Percentiles rank a stretch among this genome's conserved stretches.
These are phyloP conservation scores for Cossypha niveicapilla DNA, from an alignment of 2,797 vertebrate genomes.

Conservation along the genomic window DNA sequence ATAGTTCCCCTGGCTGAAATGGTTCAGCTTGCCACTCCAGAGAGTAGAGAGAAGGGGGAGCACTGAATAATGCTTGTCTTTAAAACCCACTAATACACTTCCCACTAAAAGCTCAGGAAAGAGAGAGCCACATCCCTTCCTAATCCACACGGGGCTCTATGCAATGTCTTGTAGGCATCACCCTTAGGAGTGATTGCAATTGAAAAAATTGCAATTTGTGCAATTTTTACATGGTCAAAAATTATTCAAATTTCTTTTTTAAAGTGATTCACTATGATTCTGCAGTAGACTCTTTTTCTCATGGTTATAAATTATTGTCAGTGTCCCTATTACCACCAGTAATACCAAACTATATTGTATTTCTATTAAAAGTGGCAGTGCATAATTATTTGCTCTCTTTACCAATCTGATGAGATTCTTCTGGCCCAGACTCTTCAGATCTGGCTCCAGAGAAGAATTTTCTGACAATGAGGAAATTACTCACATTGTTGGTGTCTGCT, in stretches of 20 bases:
- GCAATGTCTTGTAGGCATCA: background rate
- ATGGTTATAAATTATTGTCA: background rate
- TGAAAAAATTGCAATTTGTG: background rate
- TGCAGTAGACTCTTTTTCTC: background rate
- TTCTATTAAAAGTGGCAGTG: background rate
- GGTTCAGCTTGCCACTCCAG: background rate
- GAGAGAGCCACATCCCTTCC: background rate
- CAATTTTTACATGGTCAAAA: background rate
- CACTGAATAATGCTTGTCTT: background rate
- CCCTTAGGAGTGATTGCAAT: background rate
- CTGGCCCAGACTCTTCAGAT: background rate
- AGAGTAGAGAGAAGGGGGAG: background rate
- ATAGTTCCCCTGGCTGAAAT: background rate
- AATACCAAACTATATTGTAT: background rate
- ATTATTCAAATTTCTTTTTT: background rate
- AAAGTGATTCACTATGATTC: background rate
- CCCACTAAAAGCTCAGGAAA: background rate
- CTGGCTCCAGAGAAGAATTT: background rate
- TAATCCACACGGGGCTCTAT: background rate
- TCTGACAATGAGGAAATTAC: background rate
- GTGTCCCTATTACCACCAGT: background rate
- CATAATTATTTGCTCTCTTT: background rate
- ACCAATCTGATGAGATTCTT: background rate
- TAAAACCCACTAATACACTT: background rate
- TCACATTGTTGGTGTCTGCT: accelerated